These are phyloP conservation scores for Dicaeum eximium DNA, from an alignment of 2,113 vertebrate genomes.

Conservation along the genomic window DNA sequence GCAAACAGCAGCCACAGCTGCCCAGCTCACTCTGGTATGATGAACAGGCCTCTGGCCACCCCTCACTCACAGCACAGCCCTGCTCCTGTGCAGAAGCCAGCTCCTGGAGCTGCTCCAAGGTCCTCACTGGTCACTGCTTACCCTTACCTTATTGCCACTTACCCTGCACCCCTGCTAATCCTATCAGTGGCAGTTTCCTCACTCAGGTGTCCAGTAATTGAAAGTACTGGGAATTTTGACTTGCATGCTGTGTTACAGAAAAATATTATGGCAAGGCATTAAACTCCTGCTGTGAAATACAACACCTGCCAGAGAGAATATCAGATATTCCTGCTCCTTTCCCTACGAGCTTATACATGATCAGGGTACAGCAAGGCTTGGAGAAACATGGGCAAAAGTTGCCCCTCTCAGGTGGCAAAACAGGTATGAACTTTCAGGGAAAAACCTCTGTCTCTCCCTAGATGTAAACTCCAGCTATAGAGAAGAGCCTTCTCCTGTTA, in stretches of 20 bases:
- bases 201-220: not conserved
- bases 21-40: not conserved
- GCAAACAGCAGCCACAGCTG: not conserved
- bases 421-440: not conserved
- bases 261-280: not conserved
- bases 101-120: not conserved
- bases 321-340: not conserved
- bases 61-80: not conserved
- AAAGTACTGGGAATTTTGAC: conserved; percentile 2
- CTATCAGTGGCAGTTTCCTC: not conserved
- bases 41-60: rapidly evolving
- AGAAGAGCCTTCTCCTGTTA: not conserved
- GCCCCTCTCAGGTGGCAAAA: not conserved
- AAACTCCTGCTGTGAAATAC: not conserved
- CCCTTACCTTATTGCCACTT: too few relatives aligned
- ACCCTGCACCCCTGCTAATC: not conserved
- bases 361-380: not conserved
- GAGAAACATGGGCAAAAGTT: not conserved
- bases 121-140: not conserved
- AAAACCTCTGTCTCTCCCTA: not conserved
- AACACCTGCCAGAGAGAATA: not conserved
- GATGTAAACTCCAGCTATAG: not conserved
- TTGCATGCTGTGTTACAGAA: not conserved
- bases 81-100: not conserved
- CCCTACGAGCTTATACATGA: not conserved